A percentile compares a stretch with the other conserved stretches of the same genome.
Conservation (phyloP, 2,888 invertebrate species). For the Rhaphigaster nebulosa region DNA sequence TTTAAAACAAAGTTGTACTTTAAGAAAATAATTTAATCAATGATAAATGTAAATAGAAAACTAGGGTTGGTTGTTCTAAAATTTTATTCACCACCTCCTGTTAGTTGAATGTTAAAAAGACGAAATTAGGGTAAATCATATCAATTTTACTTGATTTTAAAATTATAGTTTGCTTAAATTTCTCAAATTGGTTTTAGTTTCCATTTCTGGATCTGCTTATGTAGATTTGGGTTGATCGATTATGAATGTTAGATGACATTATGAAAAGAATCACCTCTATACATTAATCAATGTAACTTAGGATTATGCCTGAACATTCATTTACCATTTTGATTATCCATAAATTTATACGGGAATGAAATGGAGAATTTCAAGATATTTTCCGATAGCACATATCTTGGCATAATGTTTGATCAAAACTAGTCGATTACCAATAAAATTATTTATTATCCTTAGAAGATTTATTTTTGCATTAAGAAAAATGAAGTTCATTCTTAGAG, state of each 20-base stretch:
- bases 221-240: neutral
- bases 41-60: conserved; percentile 9
- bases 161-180: neutral
- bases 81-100: neutral
- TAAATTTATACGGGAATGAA: neutral
- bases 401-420: neutral
- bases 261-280: neutral
- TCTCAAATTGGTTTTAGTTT: neutral
- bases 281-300: neutral
- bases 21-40: neutral
- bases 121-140: neutral
- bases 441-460: neutral
- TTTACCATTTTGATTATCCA: neutral
- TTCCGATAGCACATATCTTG: neutral
- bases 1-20: neutral
- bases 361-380: neutral
- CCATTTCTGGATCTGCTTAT: neutral
- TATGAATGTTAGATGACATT: neutral
- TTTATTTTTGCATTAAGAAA: neutral
- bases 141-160: neutral
- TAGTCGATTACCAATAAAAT: neutral
- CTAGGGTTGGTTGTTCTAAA: neutral
- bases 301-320: neutral
- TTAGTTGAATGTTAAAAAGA: conserved; percentile 6
- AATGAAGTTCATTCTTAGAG: neutral